Evolutionary conservation across 1,140 invertebrate genomes (phyloP).

Genomic region (Nautilus pompilius): DNA sequence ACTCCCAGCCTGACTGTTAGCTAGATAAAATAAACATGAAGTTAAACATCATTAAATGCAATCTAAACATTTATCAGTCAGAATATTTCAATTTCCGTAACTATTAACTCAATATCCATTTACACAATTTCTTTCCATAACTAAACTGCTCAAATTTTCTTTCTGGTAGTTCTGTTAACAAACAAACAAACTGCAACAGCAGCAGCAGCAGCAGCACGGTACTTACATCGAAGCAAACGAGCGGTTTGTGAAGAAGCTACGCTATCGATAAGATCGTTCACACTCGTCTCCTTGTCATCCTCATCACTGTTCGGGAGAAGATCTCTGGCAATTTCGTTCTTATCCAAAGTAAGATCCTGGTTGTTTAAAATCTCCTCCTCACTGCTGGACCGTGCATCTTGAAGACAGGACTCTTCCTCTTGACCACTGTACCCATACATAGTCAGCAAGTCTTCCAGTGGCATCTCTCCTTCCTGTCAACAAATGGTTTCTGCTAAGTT

Average conservation of each 20-base stretch:
- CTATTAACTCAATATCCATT: background rate
- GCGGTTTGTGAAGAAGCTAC: slow-evolving; percentile 45
- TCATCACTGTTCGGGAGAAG: slow-evolving; percentile 45
- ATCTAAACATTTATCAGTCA: background rate
- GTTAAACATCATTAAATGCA: background rate
- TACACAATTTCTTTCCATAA: background rate
- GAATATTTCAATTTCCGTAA: background rate
- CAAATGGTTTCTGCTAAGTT: no score
- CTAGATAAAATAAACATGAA: slow-evolving; percentile 37
- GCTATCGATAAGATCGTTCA: slow-evolving; percentile 52
- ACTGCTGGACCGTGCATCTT: slow-evolving; percentile 55
- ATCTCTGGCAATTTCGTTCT: slow-evolving; percentile 55
- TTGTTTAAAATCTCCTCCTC: slow-evolving; percentile 60
- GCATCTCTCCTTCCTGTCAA: slow-evolving; percentile 81
- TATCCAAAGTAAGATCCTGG: slow-evolving; percentile 59
- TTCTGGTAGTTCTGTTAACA: background rate
- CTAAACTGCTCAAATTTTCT: background rate
- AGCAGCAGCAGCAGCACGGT: background rate
- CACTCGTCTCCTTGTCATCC: slow-evolving; percentile 43
- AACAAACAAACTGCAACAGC: background rate
- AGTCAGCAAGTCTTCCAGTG: slow-evolving; percentile 84
- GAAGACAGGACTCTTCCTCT: slow-evolving; percentile 12
- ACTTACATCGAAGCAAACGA: slow-evolving; percentile 58
- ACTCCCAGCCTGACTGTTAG: slow-evolving; percentile 44
- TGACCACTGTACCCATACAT: slow-evolving; percentile 72